A percentile compares a stretch with the other conserved stretches of the same genome.
Conservation (phyloP, 2,797 vertebrate species). For the Sebastes dallii region DNA sequence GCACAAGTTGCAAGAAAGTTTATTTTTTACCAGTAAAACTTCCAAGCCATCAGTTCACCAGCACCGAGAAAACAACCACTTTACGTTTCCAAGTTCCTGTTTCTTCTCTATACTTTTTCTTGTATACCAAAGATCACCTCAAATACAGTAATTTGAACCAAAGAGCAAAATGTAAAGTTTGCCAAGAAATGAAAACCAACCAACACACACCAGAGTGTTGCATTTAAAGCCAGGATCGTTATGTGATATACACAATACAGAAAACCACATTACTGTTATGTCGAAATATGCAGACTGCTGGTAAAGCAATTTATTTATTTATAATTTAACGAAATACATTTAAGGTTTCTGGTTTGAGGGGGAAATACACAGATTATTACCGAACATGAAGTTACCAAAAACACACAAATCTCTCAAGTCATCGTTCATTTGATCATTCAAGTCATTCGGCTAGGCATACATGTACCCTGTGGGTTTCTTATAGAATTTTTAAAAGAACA, state of each 20-base stretch:
- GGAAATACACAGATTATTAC: neutral
- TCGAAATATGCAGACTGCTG: neutral
- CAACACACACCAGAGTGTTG: neutral
- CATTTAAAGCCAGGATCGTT: neutral
- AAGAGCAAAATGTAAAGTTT: neutral
- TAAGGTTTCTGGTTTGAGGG: neutral
- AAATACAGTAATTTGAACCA: no score
- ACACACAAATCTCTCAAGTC: neutral
- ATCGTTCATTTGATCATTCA: neutral
- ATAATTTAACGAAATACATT: neutral
- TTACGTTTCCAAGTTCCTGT: no score
- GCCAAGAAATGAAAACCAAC: conserved; percentile 1
- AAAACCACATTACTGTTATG: neutral
- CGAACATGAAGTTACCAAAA: neutral
- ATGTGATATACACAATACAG: neutral
- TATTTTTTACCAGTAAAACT: neutral
- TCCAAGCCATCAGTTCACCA: neutral
- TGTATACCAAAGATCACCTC: no score
- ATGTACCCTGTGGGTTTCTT: neutral
- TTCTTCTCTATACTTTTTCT: no score
- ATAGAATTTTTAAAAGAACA: neutral
- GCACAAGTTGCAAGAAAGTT: neutral
- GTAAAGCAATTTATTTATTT: neutral
- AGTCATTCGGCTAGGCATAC: neutral
- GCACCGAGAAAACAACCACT: no score